These are phyloP conservation scores for Leuciscus idus DNA, from an alignment of 2,113 vertebrate genomes.

Conservation along the genomic window DNA sequence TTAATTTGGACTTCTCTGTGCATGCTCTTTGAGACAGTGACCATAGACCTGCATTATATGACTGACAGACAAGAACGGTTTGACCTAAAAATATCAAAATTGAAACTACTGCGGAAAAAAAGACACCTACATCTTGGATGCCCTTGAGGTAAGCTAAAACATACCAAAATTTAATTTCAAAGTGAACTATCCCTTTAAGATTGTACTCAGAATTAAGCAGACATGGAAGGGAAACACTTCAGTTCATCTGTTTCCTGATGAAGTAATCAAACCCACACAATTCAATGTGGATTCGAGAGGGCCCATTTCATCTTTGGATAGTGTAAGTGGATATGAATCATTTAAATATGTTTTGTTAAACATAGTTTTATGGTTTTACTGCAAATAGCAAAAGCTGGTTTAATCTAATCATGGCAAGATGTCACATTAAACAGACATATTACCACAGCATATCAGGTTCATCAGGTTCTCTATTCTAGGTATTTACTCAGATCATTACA, in stretches of 20 bases:
- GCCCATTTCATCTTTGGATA: background rate
- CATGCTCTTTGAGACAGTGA: too few relatives aligned
- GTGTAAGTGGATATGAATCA: background rate
- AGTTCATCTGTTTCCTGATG: background rate
- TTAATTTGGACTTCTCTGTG: too few relatives aligned
- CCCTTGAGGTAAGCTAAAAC: too few relatives aligned
- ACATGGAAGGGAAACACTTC: background rate
- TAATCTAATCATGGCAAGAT: background rate
- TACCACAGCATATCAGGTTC: background rate
- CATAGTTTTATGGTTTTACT: constrained; percentile 1
- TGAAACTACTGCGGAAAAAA: too few relatives aligned
- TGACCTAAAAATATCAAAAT: too few relatives aligned
- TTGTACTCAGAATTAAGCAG: background rate
- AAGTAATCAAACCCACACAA: background rate
- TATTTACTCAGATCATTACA: background rate
- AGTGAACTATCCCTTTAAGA: too few relatives aligned
- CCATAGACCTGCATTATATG: too few relatives aligned
- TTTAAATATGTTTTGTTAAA: constrained; percentile 2
- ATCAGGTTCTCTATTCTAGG: background rate
- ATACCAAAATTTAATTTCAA: too few relatives aligned
- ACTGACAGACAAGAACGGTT: too few relatives aligned
- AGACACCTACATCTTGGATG: too few relatives aligned
- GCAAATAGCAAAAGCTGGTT: constrained; percentile 6
- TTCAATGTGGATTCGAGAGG: background rate
- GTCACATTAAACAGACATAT: background rate